Evolutionary conservation across 1,140 invertebrate species (phyloP).

Genomic region (Pissodes strobi): DNA sequence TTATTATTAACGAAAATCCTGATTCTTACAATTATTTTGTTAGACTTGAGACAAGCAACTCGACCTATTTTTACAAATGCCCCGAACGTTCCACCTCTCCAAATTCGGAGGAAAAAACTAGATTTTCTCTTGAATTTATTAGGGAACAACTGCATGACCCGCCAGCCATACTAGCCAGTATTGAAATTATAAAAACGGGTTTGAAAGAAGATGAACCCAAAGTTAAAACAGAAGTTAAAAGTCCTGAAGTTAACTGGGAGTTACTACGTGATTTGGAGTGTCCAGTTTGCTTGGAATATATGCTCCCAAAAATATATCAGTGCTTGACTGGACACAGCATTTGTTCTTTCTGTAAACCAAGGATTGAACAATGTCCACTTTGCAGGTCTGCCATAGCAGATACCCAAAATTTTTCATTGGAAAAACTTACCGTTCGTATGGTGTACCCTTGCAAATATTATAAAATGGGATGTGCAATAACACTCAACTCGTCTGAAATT

Average conservation of each 20-base stretch:
- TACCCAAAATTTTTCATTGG: slow-evolving; percentile 42
- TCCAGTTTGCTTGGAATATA: slow-evolving; percentile 44
- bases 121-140: slow-evolving; percentile 30
- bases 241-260: slow-evolving; percentile 26
- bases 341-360: slow-evolving; percentile 37
- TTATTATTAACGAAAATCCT: slow-evolving; percentile 14
- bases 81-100: slow-evolving; percentile 7
- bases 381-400: slow-evolving; percentile 21
- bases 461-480: not conserved
- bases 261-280: slow-evolving; percentile 42
- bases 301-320: slow-evolving; percentile 44
- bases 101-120: slow-evolving; percentile 21
- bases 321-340: slow-evolving; percentile 47
- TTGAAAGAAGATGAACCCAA: slow-evolving; percentile 1
- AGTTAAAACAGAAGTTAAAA: slow-evolving; percentile 8
- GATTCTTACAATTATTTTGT: slow-evolving; percentile 33
- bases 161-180: slow-evolving; percentile 15
- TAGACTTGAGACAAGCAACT: slow-evolving; percentile 9
- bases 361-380: not conserved
- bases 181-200: slow-evolving; percentile 25
- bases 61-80: slow-evolving; percentile 18
- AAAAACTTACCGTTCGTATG: slow-evolving; percentile 34
- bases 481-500: not conserved
- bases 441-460: slow-evolving; percentile 38
- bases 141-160: slow-evolving; percentile 33